A percentile compares a stretch with the other conserved stretches of the same genome.
Conservation (phyloP, 1,140 invertebrate species). For the Anoplolepis gracilipes region DNA sequence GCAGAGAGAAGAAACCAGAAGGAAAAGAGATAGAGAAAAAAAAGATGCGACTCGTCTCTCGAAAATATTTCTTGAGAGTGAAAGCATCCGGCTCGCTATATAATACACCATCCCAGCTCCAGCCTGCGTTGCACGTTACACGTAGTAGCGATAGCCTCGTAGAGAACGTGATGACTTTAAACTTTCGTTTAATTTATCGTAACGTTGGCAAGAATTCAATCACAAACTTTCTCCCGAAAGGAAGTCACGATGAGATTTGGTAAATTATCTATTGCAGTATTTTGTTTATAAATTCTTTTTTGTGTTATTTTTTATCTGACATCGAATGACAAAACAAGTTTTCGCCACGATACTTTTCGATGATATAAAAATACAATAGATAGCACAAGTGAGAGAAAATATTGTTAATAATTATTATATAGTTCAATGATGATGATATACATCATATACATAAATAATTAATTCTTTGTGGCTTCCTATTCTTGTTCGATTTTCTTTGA, state of each 20-base stretch:
- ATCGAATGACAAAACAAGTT: neutral
- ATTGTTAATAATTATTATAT: neutral
- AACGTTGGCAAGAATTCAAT: conserved; percentile 69
- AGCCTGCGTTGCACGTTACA: conserved; percentile 51
- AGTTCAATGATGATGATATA: neutral
- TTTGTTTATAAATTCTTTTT: conserved; percentile 6
- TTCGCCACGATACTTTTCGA: neutral
- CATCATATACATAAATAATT: neutral
- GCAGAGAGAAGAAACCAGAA: neutral
- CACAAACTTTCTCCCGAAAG: conserved; percentile 78
- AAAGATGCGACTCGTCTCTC: conserved; percentile 55
- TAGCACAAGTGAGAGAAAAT: neutral
- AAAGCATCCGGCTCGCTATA: conserved; percentile 73
- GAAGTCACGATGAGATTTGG: conserved; percentile 65
- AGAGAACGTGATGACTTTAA: conserved; percentile 73
- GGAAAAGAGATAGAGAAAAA: conserved; percentile 39
- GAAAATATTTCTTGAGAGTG: conserved; percentile 75
- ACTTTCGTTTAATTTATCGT: conserved; percentile 77
- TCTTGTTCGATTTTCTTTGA: neutral
- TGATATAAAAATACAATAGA: neutral
- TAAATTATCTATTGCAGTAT: conserved; percentile 20
- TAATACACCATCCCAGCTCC: conserved; percentile 44
- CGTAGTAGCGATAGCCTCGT: conserved; percentile 69
- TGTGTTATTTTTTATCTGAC: neutral
- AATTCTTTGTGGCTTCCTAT: neutral